phyloP scores from a whole-genome alignment of 2,888 invertebrate species.

The Ptilodon capucinus region DNA sequence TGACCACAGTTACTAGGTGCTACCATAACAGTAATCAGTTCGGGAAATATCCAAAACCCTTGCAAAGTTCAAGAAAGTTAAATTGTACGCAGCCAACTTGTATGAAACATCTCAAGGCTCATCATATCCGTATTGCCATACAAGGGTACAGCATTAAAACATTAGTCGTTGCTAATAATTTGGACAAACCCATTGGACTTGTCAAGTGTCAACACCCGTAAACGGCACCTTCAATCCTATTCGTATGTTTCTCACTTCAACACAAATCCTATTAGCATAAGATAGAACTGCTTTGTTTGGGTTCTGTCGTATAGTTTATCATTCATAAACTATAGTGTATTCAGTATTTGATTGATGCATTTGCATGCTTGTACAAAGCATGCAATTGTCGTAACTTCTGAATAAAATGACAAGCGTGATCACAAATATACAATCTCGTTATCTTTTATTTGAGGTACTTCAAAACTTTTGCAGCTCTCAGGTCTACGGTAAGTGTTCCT shows the following conservation, averaged over 20 bases:
- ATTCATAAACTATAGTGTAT: neutral
- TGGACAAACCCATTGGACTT: slow-evolving; percentile 10
- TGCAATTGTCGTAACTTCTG: too few relatives aligned
- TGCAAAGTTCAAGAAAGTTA: neutral
- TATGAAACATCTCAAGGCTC: too few relatives aligned
- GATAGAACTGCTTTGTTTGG: slow-evolving; percentile 1
- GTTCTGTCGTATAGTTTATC: too few relatives aligned
- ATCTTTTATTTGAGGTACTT: too few relatives aligned
- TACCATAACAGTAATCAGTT: too few relatives aligned
- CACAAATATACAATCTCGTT: too few relatives aligned
- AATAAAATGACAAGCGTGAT: too few relatives aligned
- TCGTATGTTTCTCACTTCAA: slow-evolving; percentile 8
- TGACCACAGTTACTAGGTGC: too few relatives aligned
- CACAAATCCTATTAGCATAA: slow-evolving; percentile 23
- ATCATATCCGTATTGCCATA: neutral
- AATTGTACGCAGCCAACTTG: neutral
- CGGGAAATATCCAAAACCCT: neutral
- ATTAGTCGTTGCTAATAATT: slow-evolving; percentile 8
- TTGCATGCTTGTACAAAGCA: too few relatives aligned
- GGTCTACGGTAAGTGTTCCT: neutral
- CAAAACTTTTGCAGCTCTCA: neutral
- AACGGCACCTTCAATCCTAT: neutral
- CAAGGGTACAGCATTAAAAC: neutral
- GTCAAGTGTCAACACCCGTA: slow-evolving; percentile 4
- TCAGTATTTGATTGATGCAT: neutral